Evolutionary conservation across 2,113 vertebrate genomes (phyloP).

Genomic region (Dasyprocta punctata): DNA sequence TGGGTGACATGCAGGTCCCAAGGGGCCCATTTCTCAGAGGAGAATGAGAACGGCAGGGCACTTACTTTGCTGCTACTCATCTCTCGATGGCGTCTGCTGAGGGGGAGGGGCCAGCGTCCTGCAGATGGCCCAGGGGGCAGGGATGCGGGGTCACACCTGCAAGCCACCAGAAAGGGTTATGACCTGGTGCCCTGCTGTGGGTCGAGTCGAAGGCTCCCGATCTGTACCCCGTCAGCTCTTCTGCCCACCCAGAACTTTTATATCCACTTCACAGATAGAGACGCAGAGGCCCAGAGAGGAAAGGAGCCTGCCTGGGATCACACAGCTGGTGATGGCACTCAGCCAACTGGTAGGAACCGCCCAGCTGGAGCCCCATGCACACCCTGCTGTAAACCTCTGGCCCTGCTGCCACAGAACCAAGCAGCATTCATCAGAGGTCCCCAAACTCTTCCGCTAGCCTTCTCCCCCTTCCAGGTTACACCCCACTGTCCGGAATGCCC

Average conservation of each 20-base stretch:
- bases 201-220: background rate
- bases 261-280: background rate
- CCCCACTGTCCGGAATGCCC: background rate
- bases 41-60: background rate
- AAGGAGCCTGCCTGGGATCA: background rate
- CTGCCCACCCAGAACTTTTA: background rate
- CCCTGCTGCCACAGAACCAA: background rate
- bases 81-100: constrained; percentile 75
- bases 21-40: background rate
- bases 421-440: background rate
- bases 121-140: constrained; percentile 35
- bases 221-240: background rate
- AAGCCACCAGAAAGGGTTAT: constrained; percentile 66
- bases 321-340: background rate
- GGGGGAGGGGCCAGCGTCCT: constrained; percentile 49
- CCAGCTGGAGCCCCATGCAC: background rate
- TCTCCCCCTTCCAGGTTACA: background rate
- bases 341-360: background rate
- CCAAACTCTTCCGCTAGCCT: background rate
- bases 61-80: constrained; percentile 88
- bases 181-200: background rate
- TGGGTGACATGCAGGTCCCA: background rate
- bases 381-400: background rate
- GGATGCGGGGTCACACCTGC: constrained; percentile 76
- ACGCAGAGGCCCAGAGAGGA: background rate